These are phyloP conservation scores for Dolichomitus sp. DNA, from an alignment of 2,888 invertebrate species.

Conservation along the genomic window DNA sequence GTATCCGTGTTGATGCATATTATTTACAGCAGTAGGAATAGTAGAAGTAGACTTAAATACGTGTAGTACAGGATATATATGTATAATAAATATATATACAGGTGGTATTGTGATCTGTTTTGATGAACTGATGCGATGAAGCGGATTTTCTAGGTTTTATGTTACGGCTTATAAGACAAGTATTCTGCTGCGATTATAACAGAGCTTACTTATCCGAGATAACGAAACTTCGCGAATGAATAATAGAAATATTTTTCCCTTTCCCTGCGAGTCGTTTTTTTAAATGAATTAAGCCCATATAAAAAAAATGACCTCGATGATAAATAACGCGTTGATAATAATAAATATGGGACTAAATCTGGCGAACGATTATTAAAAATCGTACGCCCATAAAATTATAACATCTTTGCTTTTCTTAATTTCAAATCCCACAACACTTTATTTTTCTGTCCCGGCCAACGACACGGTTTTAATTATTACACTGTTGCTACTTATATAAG, in stretches of 20 bases:
- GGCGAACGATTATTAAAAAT: conserved; percentile 23
- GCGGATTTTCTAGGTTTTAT: conserved; percentile 69
- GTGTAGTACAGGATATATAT: conserved; percentile 70
- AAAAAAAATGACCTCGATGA: not conserved
- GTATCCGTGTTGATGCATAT: conserved; percentile 84
- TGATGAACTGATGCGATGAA: conserved; percentile 84
- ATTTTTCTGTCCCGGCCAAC: conserved; percentile 32
- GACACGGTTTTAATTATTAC: conserved; percentile 49
- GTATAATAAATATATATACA: conserved; percentile 78
- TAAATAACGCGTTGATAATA: not conserved
- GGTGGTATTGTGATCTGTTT: conserved; percentile 79
- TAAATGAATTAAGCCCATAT: not conserved
- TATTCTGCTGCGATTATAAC: conserved; percentile 33
- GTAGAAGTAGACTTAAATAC: conserved; percentile 74
- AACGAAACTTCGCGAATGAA: conserved; percentile 46
- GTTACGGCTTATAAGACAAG: conserved; percentile 40
- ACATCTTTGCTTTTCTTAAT: conserved; percentile 19
- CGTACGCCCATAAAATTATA: conserved; percentile 10
- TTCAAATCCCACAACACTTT: conserved; percentile 41
- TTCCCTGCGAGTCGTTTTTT: not conserved
- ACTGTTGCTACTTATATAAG: conserved; percentile 44
- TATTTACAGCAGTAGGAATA: conserved; percentile 85
- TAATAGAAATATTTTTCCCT: conserved; percentile 25
- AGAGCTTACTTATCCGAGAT: conserved; percentile 51
- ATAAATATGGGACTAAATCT: conserved; percentile 11